Evolutionary conservation across 1,140 invertebrate species (phyloP), one percentile per base, ranked within the genome.

Genomic region (Orchesella cincta): DNA sequence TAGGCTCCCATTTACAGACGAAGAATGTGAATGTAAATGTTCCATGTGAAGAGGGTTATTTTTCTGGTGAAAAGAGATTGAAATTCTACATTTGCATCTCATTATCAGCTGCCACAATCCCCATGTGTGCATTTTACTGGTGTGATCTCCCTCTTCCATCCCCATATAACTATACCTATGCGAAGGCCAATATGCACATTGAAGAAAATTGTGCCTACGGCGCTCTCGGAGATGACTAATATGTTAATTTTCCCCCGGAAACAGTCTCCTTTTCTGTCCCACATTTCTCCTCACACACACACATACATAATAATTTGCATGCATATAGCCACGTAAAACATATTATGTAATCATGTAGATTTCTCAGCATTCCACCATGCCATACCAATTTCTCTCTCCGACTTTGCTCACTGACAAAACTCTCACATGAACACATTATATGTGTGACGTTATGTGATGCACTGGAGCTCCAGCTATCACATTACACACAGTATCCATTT

Each of bases 11-110:
- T n/a, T n/a, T n/a, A n/a, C n/a, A n/a, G n/a, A n/a, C n/a, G n/a
- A n/a, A n/a, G n/a, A n/a, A n/a, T n/a, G n/a, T n/a, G n/a, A n/a
- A n/a, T n/a, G n/a, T n/a, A n/a, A n/a, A n/a, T n/a, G n/a, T n/a
- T n/a, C n/a, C n/a, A n/a, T n/a, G n/a, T n/a, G n/a, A n/a, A n/a
- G n/a, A n/a, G n/a, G n/a, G n/a, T n/a, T n/a, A n/a, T n/a, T n/a
- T n/a, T n/a, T n/a, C n/a, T n/a, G 31, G 3, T 29, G 62, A 67
- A 18, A 46, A 12, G 8, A 67, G 62, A 67, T 67, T 67, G 62
- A 67, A 67, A 67, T 31, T 67, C 14, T 23, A 67, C 62, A 67
- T 67, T 67, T 67, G 62, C 62, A 67, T 67, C 29, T 57, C 52
- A 57, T 57, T 57, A 57, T 57, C 14, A n/a, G 23, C 8, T 14